Base-by-base conservation (phyloP, 2,797 vertebrate species). In the Epinephelus awoara region DNA sequence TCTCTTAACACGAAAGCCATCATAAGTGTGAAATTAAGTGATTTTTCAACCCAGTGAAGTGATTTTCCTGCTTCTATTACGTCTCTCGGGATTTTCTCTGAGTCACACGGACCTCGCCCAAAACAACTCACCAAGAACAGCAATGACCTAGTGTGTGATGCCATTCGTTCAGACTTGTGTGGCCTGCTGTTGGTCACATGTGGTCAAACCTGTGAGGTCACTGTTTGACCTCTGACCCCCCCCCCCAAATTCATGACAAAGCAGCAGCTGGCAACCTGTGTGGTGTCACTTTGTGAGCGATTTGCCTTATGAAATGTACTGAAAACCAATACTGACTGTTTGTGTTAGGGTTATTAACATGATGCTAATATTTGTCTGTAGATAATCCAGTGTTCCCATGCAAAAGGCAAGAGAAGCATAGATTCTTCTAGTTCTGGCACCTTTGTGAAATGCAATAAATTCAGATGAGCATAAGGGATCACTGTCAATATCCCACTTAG, bases 61-160 rank as follows among this genome's bases (percentile, higher is more conserved):
- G 59, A 70, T 85, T 88, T 79, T 82, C 54, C 62, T 81, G 74
- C 57, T 75, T 89, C 67, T 38, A 71, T 84, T 85, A 55, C 47
- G n/a, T 89, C 86, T 72, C 79, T 77, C 40, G 56, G 82, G 89
- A 86, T 72, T 87, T 80, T 52, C 66, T 80, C 59, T 93, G 89
- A 92, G 85, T 94, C 92, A 94, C 83, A 76, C 3, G 0, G 74
- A 72, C 89, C 89, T 87, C 90, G 79, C 93, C 91, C 87, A 85
- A 81, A 89, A 84, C 66, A 64, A 67, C 79, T 86, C 84, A 80
- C 78, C 74, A 79, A 76, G 67, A 90, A 83, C 83, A 90, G 90
- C 85, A 84, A 80, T 90, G 88, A 89, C 73, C 77, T 77, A 67
- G 77, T 84, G 80, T 87, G 81, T 85, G 85, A 88, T 86, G 90